Base-by-base conservation (phyloP, 1,140 invertebrate species). In the Vanessa atalanta region DNA sequence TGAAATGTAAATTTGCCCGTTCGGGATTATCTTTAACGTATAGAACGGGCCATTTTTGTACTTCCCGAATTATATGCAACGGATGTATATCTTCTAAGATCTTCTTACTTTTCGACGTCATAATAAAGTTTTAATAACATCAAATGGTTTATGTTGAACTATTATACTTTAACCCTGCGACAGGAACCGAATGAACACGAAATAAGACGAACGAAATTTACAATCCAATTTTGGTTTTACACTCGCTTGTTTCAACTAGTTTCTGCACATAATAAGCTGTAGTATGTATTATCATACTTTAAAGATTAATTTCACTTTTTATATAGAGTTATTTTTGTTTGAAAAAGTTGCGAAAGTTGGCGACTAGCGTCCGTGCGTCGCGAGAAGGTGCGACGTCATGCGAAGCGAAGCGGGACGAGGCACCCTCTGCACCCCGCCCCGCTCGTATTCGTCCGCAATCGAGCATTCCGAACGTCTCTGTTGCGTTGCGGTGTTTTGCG, bases 61-160 rank as follows among this genome's bases (percentile, higher is more conserved):
- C 83, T 66, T 85, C 85, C 6, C 68, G 73, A 3, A 87, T 87
- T 37, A 86, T 76, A 43, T 76, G 69, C 55, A 84, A 63, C 0
- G 84, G 81, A 63, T 83, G 83, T 13, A 86, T 79, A 13, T 86
- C 82, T 48, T 86, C 83, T 67, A 86, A 71, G 26, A 86, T 75
- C 69, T 82, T 85, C 48, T 80, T 81, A 63, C 65, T 61, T 65
- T 50, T 78, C 11, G 68, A 57, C 14, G 14, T 4, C 57, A 61
- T 61, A 16, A 15, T 37, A 61, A 37, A 61, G 13, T 11, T 15
- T 23, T 23, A 57, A 23, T 23, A 12, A 57, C 16, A 57, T 57
- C 37, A 23, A 57, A 9, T 55, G 8, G 2, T 13, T 26, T 23
- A 14, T 4, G 0, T n/a, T 13, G 43, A 20, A 26, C 23, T 31